Evolutionary conservation across 2,797 vertebrate genomes (phyloP).

Genomic region (Bovichtus variegatus): DNA sequence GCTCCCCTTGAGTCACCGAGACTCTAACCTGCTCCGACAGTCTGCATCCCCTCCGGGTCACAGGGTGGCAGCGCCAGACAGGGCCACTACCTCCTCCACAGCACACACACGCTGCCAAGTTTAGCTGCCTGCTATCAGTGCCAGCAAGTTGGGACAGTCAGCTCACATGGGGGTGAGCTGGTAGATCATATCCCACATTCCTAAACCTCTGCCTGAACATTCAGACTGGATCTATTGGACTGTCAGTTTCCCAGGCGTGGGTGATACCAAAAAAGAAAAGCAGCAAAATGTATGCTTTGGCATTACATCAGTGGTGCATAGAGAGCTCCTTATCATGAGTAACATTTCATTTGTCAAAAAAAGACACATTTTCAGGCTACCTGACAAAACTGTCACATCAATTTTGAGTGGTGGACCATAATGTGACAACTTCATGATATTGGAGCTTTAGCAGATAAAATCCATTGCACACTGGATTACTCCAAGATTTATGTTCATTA

Average conservation of each 20-base stretch:
- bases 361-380: conserved; percentile 2
- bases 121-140: conserved; percentile 84
- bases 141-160: conserved; percentile 71
- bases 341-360: conserved; percentile 12
- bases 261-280: background rate
- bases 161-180: conserved; percentile 44
- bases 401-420: background rate
- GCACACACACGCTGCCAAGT: conserved; percentile 74
- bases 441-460: conserved; percentile 11
- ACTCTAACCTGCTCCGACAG: conserved; percentile 66
- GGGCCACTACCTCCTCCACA: conserved; percentile 58
- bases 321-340: background rate
- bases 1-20: conserved; percentile 58
- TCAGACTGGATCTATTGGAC: conserved; percentile 36
- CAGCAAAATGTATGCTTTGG: background rate
- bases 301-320: background rate
- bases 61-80: conserved; percentile 68
- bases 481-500: background rate
- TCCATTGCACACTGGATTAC: conserved; percentile 8
- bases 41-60: conserved; percentile 71
- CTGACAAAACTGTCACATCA: conserved; percentile 30
- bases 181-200: conserved; percentile 72
- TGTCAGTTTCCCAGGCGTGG: conserved; percentile 10
- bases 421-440: conserved; percentile 9
- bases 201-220: conserved; percentile 56